A percentile compares a stretch with the other conserved stretches of the same genome.
These are phyloP conservation scores for Paedocypris micromegethes DNA, from an alignment of 2,797 vertebrate species.

Conservation along the genomic window DNA sequence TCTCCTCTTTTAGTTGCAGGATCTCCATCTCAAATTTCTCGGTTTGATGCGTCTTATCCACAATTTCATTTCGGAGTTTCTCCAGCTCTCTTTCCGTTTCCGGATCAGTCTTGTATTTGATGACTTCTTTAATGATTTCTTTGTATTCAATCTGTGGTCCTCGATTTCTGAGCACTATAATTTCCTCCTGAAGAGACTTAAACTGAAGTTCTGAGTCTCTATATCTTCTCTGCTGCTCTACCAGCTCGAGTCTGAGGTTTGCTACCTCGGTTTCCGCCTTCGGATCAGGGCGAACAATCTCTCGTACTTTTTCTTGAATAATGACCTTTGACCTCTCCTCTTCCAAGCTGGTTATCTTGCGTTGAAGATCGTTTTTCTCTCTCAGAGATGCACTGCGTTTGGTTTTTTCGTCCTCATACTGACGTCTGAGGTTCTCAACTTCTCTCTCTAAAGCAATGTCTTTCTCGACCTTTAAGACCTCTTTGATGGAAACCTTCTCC, in stretches of 20 bases:
- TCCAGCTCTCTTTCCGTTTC: slow-evolving; percentile 88
- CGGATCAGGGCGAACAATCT: slow-evolving; percentile 93
- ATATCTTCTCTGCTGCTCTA: slow-evolving; percentile 85
- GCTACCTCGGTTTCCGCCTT: slow-evolving; percentile 91
- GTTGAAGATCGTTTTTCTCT: slow-evolving; percentile 81
- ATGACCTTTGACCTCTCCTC: slow-evolving; percentile 87
- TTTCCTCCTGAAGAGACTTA: slow-evolving; percentile 75
- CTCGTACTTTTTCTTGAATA: slow-evolving; percentile 88
- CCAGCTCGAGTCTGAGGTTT: slow-evolving; percentile 87
- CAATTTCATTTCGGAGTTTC: slow-evolving; percentile 85
- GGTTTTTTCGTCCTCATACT: slow-evolving; percentile 82
- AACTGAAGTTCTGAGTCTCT: slow-evolving; percentile 79
- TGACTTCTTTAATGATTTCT: slow-evolving; percentile 93
- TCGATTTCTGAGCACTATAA: slow-evolving; percentile 74
- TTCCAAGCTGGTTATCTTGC: slow-evolving; percentile 83
- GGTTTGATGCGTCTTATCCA: slow-evolving; percentile 83
- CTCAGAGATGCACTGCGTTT: slow-evolving; percentile 74
- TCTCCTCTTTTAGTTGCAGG: slow-evolving; percentile 86
- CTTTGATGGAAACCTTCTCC: slow-evolving; percentile 91
- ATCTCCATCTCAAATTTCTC: slow-evolving; percentile 89
- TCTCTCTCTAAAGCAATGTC: slow-evolving; percentile 81
- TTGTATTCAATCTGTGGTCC: slow-evolving; percentile 87
- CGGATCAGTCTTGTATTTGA: slow-evolving; percentile 92
- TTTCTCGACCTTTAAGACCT: slow-evolving; percentile 95
- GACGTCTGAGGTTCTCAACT: slow-evolving; percentile 79